These are phyloP conservation scores for Meteorus cinctellus DNA, from an alignment of 2,888 invertebrate genomes.

Conservation along the genomic window DNA sequence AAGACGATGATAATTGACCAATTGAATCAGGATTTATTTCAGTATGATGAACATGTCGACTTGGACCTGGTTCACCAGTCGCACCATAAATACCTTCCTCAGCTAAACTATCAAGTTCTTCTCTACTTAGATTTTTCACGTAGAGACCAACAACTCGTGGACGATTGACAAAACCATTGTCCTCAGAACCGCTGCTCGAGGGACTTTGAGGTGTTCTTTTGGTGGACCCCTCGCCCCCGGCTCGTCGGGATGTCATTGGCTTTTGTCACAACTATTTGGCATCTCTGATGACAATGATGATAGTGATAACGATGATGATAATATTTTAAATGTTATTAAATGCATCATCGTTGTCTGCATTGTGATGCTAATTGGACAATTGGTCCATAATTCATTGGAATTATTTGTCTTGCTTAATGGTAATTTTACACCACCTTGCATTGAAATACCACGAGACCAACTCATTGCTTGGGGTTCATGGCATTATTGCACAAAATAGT, in stretches of 20 bases:
- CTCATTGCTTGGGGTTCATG: slow-evolving; percentile 45
- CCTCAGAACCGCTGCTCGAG: slow-evolving; percentile 69
- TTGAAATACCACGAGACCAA: slow-evolving; percentile 41
- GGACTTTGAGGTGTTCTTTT: slow-evolving; percentile 66
- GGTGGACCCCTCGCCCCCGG: slow-evolving; percentile 66
- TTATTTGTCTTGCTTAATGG: slow-evolving; percentile 32
- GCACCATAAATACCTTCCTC: slow-evolving; percentile 62
- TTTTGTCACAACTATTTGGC: slow-evolving; percentile 44
- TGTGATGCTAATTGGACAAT: slow-evolving; percentile 14
- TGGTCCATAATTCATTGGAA: slow-evolving; percentile 13
- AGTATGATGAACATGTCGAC: slow-evolving; percentile 46
- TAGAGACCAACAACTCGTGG: slow-evolving; percentile 65
- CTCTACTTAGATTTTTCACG: slow-evolving; percentile 62
- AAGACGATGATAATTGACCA: slow-evolving; percentile 21
- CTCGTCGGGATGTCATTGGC: slow-evolving; percentile 71
- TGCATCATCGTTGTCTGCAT: background rate
- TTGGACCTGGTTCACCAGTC: slow-evolving; percentile 60
- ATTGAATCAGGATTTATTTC: slow-evolving; percentile 51
- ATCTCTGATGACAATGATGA: slow-evolving; percentile 6
- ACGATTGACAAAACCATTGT: slow-evolving; percentile 68
- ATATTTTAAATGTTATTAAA: background rate
- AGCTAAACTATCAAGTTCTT: slow-evolving; percentile 62
- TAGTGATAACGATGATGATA: too few species aligned
- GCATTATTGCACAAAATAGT: slow-evolving; percentile 31
- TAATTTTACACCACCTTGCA: slow-evolving; percentile 39